Evolutionary conservation across 2,113 vertebrate genomes (phyloP).

Genomic region (Prochilodus magdalenae): DNA sequence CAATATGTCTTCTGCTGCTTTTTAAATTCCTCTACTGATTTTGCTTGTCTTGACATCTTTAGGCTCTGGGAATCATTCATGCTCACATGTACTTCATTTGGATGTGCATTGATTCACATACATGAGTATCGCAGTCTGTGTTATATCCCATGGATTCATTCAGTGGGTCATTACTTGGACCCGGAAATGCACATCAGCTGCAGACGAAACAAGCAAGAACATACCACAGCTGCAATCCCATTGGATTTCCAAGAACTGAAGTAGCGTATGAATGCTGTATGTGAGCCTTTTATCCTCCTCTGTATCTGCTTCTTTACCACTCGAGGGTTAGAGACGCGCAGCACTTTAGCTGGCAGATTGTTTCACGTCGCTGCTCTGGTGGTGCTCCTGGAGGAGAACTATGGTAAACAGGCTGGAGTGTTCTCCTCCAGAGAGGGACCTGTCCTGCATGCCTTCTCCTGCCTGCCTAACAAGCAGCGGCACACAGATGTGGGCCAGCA

Average conservation of each 20-base stretch:
- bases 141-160: no score
- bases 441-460: slow-evolving; percentile 30
- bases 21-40: no score
- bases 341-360: slow-evolving; percentile 23
- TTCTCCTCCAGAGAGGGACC: slow-evolving; percentile 44
- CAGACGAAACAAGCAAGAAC: no score
- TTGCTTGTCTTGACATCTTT: no score
- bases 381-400: slow-evolving; percentile 15
- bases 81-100: no score
- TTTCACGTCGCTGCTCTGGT: slow-evolving; percentile 6
- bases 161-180: no score
- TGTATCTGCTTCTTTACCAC: neutral
- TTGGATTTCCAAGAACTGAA: neutral
- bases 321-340: slow-evolving; percentile 14
- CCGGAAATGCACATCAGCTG: no score
- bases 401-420: slow-evolving; percentile 30
- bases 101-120: no score
- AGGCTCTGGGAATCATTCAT: no score
- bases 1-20: no score
- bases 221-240: neutral
- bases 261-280: neutral
- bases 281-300: neutral
- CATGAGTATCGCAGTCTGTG: no score
- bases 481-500: slow-evolving; percentile 67
- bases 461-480: slow-evolving; percentile 51